phyloP scores from a whole-genome alignment of 2,888 invertebrate species.

The Pammene fasciana region DNA sequence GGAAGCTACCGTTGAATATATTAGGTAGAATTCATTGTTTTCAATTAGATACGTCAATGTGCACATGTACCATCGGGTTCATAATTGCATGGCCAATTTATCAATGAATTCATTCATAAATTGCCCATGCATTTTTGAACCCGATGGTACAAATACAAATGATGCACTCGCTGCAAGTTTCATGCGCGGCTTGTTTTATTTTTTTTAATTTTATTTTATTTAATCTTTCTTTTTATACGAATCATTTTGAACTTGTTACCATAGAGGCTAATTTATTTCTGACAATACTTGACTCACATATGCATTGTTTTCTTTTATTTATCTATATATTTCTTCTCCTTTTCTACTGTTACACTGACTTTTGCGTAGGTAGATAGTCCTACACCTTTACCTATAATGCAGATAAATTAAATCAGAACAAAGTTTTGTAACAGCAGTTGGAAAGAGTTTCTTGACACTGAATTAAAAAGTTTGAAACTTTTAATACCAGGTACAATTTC shows the following conservation, averaged over 20 bases:
- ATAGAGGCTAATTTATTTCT: not conserved
- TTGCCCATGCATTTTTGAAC: too few species aligned
- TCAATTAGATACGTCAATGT: not conserved
- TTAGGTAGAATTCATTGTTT: conserved; percentile 5
- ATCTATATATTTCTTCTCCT: too few species aligned
- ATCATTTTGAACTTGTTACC: not conserved
- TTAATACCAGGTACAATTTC: conserved; percentile 24
- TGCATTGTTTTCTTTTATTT: not conserved
- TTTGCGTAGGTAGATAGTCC: not conserved
- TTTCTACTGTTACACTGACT: not conserved
- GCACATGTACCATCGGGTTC: too few species aligned
- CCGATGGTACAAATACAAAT: not conserved
- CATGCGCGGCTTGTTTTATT: not conserved
- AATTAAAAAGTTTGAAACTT: conserved; percentile 26
- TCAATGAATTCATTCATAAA: too few species aligned
- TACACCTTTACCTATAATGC: not conserved
- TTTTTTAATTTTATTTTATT: not conserved
- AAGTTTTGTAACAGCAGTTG: conserved; percentile 18
- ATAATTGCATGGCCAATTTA: too few species aligned
- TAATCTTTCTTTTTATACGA: not conserved
- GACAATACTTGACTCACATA: not conserved
- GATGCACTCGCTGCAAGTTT: not conserved
- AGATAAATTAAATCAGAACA: conserved; percentile 16
- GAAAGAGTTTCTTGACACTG: conserved; percentile 16
- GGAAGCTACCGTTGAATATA: conserved; percentile 1